phyloP scores from a whole-genome alignment of 2,113 vertebrate genomes.

The Spea multiplicata region DNA sequence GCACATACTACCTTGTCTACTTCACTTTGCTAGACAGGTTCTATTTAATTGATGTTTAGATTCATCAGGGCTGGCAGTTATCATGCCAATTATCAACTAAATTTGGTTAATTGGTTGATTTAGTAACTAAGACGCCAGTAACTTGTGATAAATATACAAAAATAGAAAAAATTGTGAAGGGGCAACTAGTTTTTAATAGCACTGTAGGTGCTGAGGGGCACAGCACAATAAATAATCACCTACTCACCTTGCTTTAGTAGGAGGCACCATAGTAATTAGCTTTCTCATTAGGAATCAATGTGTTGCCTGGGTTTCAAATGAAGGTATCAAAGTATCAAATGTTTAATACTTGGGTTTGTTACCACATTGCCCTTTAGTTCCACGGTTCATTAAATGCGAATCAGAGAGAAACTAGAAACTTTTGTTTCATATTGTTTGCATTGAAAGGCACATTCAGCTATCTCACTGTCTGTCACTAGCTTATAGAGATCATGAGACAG shows the following conservation, averaged over 20 bases:
- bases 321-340: conserved; percentile 11
- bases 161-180: too few relatives aligned
- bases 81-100: too few relatives aligned
- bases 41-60: too few relatives aligned
- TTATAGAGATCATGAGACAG: conserved; percentile 28
- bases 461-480: conserved; percentile 27
- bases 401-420: background rate
- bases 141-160: too few relatives aligned
- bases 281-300: conserved; percentile 30
- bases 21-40: too few relatives aligned
- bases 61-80: too few relatives aligned
- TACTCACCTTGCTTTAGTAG: conserved; percentile 17
- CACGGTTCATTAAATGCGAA: conserved; percentile 28
- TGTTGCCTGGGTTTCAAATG: conserved; percentile 33
- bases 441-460: conserved; percentile 7
- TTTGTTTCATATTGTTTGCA: background rate
- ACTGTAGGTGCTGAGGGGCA: background rate
- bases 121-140: too few relatives aligned
- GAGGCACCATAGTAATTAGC: conserved; percentile 37
- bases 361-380: conserved; percentile 18
- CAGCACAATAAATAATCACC: conserved; percentile 27
- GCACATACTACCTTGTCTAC: too few relatives aligned
- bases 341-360: conserved; percentile 14
- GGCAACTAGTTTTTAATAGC: too few relatives aligned
- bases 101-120: too few relatives aligned